Evolutionary conservation across 1,140 invertebrate species (phyloP), one percentile per base, ranked within the genome.

Genomic region (Polyergus mexicanus): DNA sequence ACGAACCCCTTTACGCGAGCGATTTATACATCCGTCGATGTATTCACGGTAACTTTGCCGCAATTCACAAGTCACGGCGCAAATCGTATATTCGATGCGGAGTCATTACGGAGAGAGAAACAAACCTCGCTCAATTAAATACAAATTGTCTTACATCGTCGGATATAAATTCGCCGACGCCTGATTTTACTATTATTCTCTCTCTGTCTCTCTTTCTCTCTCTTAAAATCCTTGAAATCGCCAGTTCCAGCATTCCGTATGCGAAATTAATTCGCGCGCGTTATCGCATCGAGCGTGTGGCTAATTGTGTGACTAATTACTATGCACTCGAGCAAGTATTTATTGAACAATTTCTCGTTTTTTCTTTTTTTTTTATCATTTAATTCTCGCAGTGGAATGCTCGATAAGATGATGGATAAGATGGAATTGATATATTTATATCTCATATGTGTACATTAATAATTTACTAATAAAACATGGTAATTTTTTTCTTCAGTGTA

Each of bases 401-500:
- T 41, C 6, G 13, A 7, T 19, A 5, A 51, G 47, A 51, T 51
- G 32, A 77, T 41, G 62, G 77, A 62, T 22, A 51, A 51, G 72
- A n/a, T 65, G 60, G 77, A 80, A 69, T 56, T 25, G 68, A 44
- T 75, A n/a, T 47, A 10, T 56, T 28, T 75, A n/a, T 47, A 10
- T 56, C 71, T 83, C 32, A 51, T 51, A 35, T 66, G 66, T 66
- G 66, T 41, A 44, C 60, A 41, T 41, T 74, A 41, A 77, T 63
- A 77, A 62, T 87, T 89, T 25, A 47, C 62, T 81, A 86, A 85
- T 89, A 84, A 84, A 87, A 60, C 44, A 22, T 44, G 19, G 62
- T 68, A 66, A 86, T 88, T 77, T 51, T 51, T 51, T 51, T 44
- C 32, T 44, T 44, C 47, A 88, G 35, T 56, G 28, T 19, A 56